These are phyloP conservation scores for Thalassoma bifasciatum DNA, from an alignment of 2,113 vertebrate genomes.

Conservation along the genomic window DNA sequence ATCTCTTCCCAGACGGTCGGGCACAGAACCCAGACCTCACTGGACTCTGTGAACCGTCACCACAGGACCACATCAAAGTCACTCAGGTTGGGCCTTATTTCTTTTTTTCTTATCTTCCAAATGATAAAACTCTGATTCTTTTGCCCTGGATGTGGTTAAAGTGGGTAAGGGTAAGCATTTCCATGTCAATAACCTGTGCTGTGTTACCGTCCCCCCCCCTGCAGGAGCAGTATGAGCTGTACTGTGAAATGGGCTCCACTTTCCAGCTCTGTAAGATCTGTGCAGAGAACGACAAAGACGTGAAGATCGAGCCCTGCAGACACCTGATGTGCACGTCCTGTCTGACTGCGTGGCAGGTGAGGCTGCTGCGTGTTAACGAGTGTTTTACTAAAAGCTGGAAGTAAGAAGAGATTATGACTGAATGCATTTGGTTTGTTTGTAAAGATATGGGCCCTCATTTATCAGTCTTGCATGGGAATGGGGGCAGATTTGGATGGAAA, in stretches of 20 bases:
- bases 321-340: conserved; percentile 99
- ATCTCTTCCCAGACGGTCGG: conserved; percentile 97
- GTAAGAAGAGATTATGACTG: too few relatives aligned
- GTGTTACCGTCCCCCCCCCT: not conserved
- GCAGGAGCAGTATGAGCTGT: conserved; percentile 98
- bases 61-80: conserved; percentile 99
- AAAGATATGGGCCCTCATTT: too few relatives aligned
- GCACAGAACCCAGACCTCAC: conserved; percentile 97
- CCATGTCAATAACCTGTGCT: not conserved
- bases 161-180: too few relatives aligned
- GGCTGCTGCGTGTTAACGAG: not conserved
- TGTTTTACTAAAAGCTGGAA: too few relatives aligned
- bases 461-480: too few relatives aligned
- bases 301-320: conserved; percentile 98
- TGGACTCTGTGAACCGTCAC: conserved; percentile 96
- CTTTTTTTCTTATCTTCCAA: too few relatives aligned
- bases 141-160: too few relatives aligned
- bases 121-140: too few relatives aligned
- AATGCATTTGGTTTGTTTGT: too few relatives aligned
- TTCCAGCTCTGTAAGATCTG: conserved; percentile 99
- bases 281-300: conserved; percentile 98
- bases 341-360: conserved; percentile 98
- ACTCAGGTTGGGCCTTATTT: conserved; percentile 88
- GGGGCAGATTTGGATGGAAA: too few relatives aligned
- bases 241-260: conserved; percentile 99